Percentiles rank a stretch among this genome's conserved stretches.
Evolutionary conservation across 2,113 vertebrate species (phyloP).

Genomic region (Dromaius novaehollandiae): DNA sequence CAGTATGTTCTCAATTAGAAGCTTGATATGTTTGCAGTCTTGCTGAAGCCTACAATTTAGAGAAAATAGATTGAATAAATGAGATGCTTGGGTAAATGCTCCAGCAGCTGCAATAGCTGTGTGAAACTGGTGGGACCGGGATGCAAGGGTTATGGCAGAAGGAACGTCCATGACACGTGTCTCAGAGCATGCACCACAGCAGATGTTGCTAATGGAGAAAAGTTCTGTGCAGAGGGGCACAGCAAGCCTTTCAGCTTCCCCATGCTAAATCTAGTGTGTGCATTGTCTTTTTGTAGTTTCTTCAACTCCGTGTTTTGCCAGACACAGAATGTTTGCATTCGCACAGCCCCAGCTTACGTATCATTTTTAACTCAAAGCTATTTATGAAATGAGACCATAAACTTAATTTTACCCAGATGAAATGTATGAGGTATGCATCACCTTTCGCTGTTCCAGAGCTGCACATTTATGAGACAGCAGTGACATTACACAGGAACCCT

Average conservation of each 20-base stretch:
- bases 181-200: background rate
- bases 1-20: background rate
- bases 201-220: background rate
- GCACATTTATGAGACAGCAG: background rate
- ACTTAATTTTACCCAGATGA: background rate
- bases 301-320: background rate
- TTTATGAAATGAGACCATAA: background rate
- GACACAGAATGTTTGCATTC: background rate
- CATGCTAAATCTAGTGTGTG: background rate
- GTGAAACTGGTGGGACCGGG: background rate
- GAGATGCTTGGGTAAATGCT: background rate
- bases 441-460: background rate
- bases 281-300: background rate
- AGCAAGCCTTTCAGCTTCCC: background rate
- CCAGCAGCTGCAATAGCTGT: background rate
- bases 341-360: background rate
- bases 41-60: background rate
- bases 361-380: background rate
- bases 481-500: background rate
- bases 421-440: background rate
- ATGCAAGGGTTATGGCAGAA: background rate
- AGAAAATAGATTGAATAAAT: background rate
- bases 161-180: background rate
- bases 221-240: background rate
- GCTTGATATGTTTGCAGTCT: background rate